Base-by-base conservation (phyloP, 1,140 invertebrate species). In the Diachasmimorpha longicaudata region DNA sequence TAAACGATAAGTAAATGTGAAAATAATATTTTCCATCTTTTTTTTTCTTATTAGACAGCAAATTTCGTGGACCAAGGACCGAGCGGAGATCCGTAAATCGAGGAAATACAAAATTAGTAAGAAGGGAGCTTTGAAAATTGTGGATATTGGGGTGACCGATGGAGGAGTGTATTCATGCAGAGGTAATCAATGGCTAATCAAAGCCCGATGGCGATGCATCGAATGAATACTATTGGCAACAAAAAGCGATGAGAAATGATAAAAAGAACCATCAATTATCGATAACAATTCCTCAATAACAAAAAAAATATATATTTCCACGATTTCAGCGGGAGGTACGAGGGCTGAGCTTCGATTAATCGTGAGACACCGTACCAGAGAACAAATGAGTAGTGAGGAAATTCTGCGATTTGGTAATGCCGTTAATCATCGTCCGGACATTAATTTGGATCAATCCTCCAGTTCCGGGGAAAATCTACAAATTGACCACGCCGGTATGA, bases 81-180 rank as follows among this genome's bases (percentile, higher is more conserved):
- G 94, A 67, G 92, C 92, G 78, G 91, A 92, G 52, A 88, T 96
- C 70, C 90, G 91, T 9, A 94, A 93, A 76, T 93, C 92, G 0
- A 93, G 93, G 79, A 95, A 96, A 79, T 93, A 94, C 79, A 94
- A 95, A 84, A 94, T 96, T 37, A 96, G 95, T 16, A 95, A 94
- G 82, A 97, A 96, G 89, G 96, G 96, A 8, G 94, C 95, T 44
- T 90, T 98, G 9, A 92, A 94, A 66, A 96, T 98, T 73, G 91
- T 93, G 68, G 93, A 94, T 69, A 91, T 96, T 10, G 92, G 92
- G 0, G 91, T 93, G 72, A 90, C 92, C 3, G 96, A 97, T 85
- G 92, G 92, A 67, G 96, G 96, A 13, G 87, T 94, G 4, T 98
- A 97, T 83, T 94, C 94, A 0, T 98, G 96, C 82, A 91, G 94